Base-by-base conservation (phyloP, 2,888 invertebrate genomes). In the Pyrochroa serraticornis region DNA sequence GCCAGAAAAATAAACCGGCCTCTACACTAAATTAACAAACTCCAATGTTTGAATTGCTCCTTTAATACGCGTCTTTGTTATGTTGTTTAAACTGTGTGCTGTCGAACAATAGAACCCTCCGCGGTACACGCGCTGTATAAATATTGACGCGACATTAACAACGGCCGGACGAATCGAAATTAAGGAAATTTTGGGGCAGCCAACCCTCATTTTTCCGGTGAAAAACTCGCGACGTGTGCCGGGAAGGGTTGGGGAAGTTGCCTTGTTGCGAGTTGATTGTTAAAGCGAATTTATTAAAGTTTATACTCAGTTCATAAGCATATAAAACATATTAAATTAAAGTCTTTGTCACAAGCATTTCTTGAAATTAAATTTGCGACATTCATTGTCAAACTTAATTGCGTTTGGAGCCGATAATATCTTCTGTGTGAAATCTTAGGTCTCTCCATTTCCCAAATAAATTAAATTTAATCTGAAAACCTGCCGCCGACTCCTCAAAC, bases 301-400 rank as follows among this genome's bases (percentile, higher is more conserved):
- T 50, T 22, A 46, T 31, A 46, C 22, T 5, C 50, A 42, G 42
- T 46, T 52, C 35, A 37, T 47, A 49, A 48, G 47, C 58, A 58
- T 52, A 52, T 51, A 52, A 53, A 58, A 53, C 58, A 52, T 58
- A 58, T 58, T 58, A 58, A 58, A 58, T 58, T 52, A 58, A 58
- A 58, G 48, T 58, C 58, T 58, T 58, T 58, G 53, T 58, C 58
- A 45, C 42, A 39, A 58, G 38, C 48, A 52, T 58, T 53, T 43
- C 48, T 48, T 44, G 48, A 53, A 47, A 58, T 58, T 52, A 58
- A 58, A 58, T 58, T 53, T 44, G 58, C 36, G 49, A 14, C 53
- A 58, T 44, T 58, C 53, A 52, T 54, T 59, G 54, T 59, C 55
- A 54, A 55, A 59, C 32, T 59, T 59, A 59, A 59, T 59, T 59